Evolutionary conservation across 2,797 vertebrate species (phyloP).

Genomic region (Paedocypris micromegethes): DNA sequence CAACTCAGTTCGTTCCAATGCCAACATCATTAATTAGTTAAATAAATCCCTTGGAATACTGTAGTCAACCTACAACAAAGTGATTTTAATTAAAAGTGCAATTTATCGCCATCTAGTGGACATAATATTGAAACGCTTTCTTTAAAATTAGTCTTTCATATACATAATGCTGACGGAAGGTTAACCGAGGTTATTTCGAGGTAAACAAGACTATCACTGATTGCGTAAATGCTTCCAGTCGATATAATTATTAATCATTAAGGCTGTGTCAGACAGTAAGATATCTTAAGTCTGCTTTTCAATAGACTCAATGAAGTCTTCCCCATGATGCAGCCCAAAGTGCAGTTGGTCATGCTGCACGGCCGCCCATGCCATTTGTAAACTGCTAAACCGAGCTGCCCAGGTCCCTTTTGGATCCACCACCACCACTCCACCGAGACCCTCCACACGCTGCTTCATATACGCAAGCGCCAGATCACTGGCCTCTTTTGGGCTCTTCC

Average conservation of each 20-base stretch:
- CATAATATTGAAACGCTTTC: not conserved
- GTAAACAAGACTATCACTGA: not conserved
- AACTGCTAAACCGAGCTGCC: conserved; percentile 78
- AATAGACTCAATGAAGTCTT: conserved; percentile 59
- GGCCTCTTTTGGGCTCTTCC: conserved; percentile 75
- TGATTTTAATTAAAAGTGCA: not conserved
- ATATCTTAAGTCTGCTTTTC: conserved; percentile 15
- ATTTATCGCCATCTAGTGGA: conserved; percentile 53
- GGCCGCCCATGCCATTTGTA: conserved; percentile 87
- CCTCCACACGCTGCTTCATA: conserved; percentile 80
- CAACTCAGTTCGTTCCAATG: not conserved
- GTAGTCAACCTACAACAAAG: conserved; percentile 5
- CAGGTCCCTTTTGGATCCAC: conserved; percentile 78
- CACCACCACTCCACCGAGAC: conserved; percentile 80
- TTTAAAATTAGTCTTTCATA: not conserved
- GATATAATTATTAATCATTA: no score
- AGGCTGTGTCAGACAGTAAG: not conserved
- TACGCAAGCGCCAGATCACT: conserved; percentile 72
- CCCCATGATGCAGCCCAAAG: conserved; percentile 68
- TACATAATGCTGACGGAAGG: no score
- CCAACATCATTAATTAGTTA: not conserved
- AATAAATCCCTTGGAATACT: not conserved
- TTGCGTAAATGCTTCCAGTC: conserved; percentile 9
- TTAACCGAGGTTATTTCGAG: not conserved
- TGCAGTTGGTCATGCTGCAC: conserved; percentile 73